Conservation (phyloP, 2,113 vertebrate genomes). For the Cynopterus brachyotis region DNA sequence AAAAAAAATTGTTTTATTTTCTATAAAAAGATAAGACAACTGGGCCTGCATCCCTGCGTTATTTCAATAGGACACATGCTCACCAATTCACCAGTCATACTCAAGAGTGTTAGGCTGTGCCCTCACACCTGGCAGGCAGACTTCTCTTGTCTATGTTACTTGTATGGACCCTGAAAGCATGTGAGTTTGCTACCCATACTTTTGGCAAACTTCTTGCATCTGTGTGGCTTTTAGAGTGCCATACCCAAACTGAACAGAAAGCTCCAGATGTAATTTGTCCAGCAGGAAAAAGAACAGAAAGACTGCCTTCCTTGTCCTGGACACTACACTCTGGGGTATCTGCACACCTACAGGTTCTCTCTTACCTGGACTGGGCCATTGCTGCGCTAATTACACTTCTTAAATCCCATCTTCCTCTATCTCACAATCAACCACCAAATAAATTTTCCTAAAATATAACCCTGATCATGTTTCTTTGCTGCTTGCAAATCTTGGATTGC, state of each 20-base stretch:
- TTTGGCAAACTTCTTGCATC: background rate
- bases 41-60: background rate
- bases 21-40: background rate
- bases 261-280: background rate
- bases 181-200: background rate
- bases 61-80: background rate
- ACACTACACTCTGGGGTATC: background rate
- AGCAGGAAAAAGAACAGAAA: background rate
- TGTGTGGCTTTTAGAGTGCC: background rate
- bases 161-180: background rate
- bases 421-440: background rate
- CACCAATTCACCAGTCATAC: background rate
- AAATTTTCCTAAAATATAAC: background rate
- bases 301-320: background rate
- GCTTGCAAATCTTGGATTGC: background rate
- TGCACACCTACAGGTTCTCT: background rate
- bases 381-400: background rate
- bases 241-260: background rate
- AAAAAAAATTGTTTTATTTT: background rate
- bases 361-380: background rate
- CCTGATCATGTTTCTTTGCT: background rate
- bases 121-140: background rate
- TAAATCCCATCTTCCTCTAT: background rate
- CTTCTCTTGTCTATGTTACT: background rate
- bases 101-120: background rate